Base-by-base conservation (phyloP, 2,888 invertebrate species). In the Erebia ligea region DNA sequence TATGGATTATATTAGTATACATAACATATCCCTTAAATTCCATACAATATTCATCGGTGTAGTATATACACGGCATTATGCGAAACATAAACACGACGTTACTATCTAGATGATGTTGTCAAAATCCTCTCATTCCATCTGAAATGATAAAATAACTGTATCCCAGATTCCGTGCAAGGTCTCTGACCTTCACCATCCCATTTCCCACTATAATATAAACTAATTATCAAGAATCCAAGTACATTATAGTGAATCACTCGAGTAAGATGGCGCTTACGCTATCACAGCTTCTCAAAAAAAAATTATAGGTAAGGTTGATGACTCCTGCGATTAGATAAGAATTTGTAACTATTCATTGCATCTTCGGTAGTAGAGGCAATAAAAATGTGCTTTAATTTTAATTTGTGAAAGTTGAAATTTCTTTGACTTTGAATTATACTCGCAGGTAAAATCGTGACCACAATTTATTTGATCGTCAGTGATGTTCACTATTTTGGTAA, bases 211-310 rank as follows among this genome's bases (percentile, higher is more conserved):
- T 64, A 66, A 48, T 71, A 69, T 59, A 57, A 67, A 65, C 61
- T 68, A 71, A 73, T 75, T 75, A 74, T 65, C 61, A 58, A 74
- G 72, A 73, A 74, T 56, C 45, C 66, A 54, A 57, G 59, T 68
- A 61, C 56, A 42, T 68, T 68, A 50, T 65, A 69, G 59, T 45
- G 25, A 64, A 58, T 19, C 25, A 56, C 57, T 66, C 17, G 11
- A 48, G 48, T 48, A 48, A 19, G 48, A 62, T 21, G 62, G 62
- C 6, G 61, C 13, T 48, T 13, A 61, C 56, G 71, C 42, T 68
- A 62, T 57, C 59, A 45, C 62, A 68, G 64, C 45, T 73, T 68
- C 73, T 52, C 34, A 19, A 72, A 73, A 70, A 73, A 70, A 67
- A 56, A 42, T 67, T 67, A 50, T 68, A n/a, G n/a, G n/a, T n/a